Conservation (phyloP, 2,113 vertebrate species). For the Gobio gobio region DNA sequence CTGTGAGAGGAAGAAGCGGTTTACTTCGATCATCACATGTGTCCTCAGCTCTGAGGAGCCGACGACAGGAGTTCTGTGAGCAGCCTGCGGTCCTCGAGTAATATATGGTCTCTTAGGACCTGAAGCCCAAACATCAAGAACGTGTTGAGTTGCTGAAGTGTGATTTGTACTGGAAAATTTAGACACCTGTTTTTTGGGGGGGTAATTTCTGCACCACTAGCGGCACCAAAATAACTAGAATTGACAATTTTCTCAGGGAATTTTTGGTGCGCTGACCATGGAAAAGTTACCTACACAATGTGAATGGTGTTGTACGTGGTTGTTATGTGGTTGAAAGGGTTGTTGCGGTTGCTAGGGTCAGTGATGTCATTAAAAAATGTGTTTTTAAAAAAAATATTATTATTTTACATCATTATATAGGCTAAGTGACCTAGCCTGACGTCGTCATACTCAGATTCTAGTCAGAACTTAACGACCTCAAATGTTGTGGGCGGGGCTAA, state of each 20-base stretch:
- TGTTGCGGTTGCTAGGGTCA: background rate
- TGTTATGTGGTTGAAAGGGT: no score
- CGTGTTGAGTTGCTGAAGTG: background rate
- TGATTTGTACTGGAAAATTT: slow-evolving; percentile 28
- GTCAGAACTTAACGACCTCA: no score
- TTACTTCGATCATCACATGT: slow-evolving; percentile 14
- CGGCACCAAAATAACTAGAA: background rate
- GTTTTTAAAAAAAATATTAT: no score
- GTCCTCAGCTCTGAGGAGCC: slow-evolving; percentile 17
- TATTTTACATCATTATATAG: no score
- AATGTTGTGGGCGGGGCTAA: no score
- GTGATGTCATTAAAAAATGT: background rate
- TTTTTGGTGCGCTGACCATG: background rate
- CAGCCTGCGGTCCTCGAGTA: background rate
- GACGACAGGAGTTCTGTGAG: background rate
- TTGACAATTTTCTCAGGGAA: background rate
- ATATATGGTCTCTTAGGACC: background rate
- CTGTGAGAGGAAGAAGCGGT: background rate
- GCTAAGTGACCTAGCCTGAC: no score
- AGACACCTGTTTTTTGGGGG: background rate
- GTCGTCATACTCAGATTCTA: no score
- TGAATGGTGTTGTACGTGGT: no score
- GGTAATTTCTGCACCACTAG: background rate
- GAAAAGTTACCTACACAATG: background rate
- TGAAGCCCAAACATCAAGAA: slow-evolving; percentile 6